These are phyloP conservation scores for Malurus splendens DNA, from an alignment of 2,797 vertebrate genomes.

Conservation along the genomic window DNA sequence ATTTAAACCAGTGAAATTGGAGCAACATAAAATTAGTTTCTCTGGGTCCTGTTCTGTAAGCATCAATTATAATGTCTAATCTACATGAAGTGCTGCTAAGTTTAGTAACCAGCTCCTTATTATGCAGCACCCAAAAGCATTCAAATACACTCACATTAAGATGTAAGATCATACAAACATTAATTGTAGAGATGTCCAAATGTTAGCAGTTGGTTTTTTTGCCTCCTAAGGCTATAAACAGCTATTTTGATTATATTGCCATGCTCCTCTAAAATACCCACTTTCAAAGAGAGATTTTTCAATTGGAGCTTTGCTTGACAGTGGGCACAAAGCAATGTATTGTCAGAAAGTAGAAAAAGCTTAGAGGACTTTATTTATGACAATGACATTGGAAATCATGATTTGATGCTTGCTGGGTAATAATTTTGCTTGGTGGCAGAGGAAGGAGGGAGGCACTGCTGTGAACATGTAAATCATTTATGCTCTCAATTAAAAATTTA, in stretches of 20 bases:
- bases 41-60: constrained; percentile 41
- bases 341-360: neutral
- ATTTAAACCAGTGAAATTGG: constrained; percentile 46
- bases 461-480: constrained; percentile 22
- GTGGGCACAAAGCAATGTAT: neutral
- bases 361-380: neutral
- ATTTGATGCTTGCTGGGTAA: neutral
- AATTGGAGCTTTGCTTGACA: neutral
- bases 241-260: constrained; percentile 18
- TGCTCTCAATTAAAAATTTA: constrained; percentile 37
- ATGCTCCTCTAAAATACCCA: neutral
- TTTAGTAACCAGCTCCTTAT: constrained; percentile 31
- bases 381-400: neutral
- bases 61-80: constrained; percentile 40
- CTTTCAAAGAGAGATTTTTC: constrained; percentile 9
- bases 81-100: constrained; percentile 35
- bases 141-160: constrained; percentile 6
- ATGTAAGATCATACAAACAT: neutral
- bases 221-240: neutral
- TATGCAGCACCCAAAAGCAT: constrained; percentile 31
- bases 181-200: constrained; percentile 5
- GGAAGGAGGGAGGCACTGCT: neutral
- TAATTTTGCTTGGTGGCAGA: neutral
- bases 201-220: constrained; percentile 4
- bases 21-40: constrained; percentile 48